A percentile compares a stretch with the other conserved stretches of the same genome.
Conservation (phyloP, 2,113 vertebrate species). For the Mixornis gularis region DNA sequence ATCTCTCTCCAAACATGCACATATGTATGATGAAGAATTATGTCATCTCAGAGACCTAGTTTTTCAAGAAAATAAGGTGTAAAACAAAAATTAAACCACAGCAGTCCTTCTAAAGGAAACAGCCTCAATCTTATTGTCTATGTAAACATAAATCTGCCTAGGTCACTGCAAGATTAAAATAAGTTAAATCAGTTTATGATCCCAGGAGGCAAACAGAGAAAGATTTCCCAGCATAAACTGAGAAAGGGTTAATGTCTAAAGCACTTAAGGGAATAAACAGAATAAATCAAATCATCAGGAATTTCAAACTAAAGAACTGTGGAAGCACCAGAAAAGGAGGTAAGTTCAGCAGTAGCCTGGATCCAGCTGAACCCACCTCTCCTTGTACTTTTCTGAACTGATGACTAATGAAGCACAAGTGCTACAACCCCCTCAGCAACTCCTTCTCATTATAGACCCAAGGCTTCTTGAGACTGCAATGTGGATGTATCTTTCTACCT, state of each 20-base stretch:
- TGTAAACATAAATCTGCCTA: not conserved
- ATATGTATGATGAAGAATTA: not conserved
- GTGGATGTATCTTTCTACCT: not conserved
- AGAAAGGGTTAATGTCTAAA: not conserved
- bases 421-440: not conserved
- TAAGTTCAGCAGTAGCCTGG: not conserved
- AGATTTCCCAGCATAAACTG: not conserved
- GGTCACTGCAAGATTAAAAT: not conserved
- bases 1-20: not conserved
- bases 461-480: not conserved
- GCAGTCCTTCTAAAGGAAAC: not conserved
- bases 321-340: not conserved
- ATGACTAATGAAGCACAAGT: not conserved
- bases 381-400: not conserved
- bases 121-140: not conserved
- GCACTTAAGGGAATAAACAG: not conserved
- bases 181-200: not conserved
- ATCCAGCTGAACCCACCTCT: not conserved
- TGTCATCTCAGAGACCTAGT: not conserved
- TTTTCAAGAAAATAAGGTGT: not conserved
- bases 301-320: not conserved
- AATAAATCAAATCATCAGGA: conserved; percentile 4
- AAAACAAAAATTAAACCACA: not conserved
- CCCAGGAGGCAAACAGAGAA: not conserved
- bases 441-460: not conserved